Conservation (phyloP, 2,113 vertebrate species). For the Epinephelus lanceolatus region DNA sequence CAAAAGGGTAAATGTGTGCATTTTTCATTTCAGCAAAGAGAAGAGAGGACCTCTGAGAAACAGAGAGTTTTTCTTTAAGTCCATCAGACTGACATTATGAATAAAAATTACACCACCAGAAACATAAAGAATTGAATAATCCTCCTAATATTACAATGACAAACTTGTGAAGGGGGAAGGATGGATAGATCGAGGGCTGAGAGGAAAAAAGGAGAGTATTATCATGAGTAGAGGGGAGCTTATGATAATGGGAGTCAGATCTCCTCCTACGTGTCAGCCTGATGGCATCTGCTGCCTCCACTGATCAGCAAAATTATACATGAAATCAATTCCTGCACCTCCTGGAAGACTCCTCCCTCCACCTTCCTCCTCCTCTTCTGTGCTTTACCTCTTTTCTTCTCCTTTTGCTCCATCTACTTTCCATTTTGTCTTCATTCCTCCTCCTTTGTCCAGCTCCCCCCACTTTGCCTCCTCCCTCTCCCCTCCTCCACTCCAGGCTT, state of each 20-base stretch:
- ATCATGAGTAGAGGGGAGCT: constrained; percentile 85
- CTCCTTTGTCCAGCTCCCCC: constrained; percentile 5
- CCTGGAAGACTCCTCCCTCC: constrained; percentile 86
- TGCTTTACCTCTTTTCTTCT: constrained; percentile 78
- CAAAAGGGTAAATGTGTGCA: neutral
- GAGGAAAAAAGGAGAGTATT: constrained; percentile 45
- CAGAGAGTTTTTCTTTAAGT: neutral
- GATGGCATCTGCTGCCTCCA: constrained; percentile 89
- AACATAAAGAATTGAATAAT: constrained; percentile 6
- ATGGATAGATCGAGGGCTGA: neutral
- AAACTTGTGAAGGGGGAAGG: constrained; percentile 7
- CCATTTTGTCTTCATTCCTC: constrained; percentile 43
- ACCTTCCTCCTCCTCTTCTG: constrained; percentile 80
- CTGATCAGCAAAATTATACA: constrained; percentile 93
- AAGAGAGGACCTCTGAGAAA: neutral
- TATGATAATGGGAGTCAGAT: constrained; percentile 89
- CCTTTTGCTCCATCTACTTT: constrained; percentile 73
- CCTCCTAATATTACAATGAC: neutral
- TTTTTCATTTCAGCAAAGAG: neutral
- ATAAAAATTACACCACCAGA: neutral
- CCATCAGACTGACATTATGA: neutral
- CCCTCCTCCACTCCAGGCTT: constrained; percentile 66
- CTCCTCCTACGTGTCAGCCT: constrained; percentile 86
- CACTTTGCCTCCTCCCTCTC: neutral
- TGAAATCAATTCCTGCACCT: constrained; percentile 91